Evolutionary conservation across 92 coral and sea anemone genomes (phyloP).

Genomic region (Parazoanthus atlanticus): DNA sequence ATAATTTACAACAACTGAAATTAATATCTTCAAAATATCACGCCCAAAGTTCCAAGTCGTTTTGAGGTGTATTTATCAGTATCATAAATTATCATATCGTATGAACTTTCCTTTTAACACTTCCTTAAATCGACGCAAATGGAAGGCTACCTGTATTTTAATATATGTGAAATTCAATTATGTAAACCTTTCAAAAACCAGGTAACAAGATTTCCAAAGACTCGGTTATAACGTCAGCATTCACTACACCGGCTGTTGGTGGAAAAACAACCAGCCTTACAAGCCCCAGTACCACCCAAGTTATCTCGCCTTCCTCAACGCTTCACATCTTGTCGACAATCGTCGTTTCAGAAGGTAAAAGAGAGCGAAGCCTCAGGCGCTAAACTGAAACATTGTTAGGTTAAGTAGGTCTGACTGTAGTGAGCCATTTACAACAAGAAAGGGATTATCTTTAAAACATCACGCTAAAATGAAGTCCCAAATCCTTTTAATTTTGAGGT

Average conservation of each 20-base stretch:
- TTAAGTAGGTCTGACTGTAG: no score
- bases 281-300: neutral
- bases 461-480: no score
- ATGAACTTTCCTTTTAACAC: no score
- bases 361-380: neutral
- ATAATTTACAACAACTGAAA: neutral
- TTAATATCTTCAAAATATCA: no score
- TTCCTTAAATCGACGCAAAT: neutral
- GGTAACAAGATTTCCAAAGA: neutral
- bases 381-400: neutral
- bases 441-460: no score
- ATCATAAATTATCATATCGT: no score
- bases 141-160: neutral
- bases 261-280: neutral
- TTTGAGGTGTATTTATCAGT: neutral
- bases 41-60: neutral
- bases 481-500: no score
- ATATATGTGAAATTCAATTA: no score
- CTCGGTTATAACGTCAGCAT: neutral
- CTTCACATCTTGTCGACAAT: neutral
- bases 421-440: no score
- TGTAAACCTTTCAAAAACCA: neutral
- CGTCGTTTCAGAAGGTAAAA: neutral
- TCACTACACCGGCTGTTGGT: neutral
- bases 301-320: neutral